These are phyloP conservation scores for Temnothorax curvispinosus DNA, from an alignment of 1,140 invertebrate genomes.

Conservation along the genomic window DNA sequence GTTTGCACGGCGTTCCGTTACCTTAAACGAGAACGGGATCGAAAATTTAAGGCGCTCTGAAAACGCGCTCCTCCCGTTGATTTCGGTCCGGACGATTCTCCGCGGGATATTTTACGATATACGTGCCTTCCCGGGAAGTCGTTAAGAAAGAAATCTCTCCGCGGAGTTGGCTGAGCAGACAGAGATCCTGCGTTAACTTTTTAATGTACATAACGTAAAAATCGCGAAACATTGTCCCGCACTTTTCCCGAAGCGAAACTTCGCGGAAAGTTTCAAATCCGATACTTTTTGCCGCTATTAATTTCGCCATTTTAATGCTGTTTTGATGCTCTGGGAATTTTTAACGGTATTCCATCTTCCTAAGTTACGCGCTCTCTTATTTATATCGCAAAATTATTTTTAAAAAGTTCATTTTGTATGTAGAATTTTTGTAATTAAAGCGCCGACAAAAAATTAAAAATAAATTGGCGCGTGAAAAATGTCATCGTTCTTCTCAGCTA, in stretches of 20 bases:
- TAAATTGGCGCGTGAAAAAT: neutral
- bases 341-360: neutral
- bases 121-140: constrained; percentile 36
- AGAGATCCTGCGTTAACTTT: constrained; percentile 68
- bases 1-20: neutral
- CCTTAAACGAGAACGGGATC: neutral
- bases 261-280: neutral
- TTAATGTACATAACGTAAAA: constrained; percentile 49
- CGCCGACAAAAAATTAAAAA: neutral
- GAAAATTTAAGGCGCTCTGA: neutral
- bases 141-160: constrained; percentile 66
- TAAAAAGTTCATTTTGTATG: neutral
- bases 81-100: constrained; percentile 20
- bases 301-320: neutral
- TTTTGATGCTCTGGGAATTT: neutral
- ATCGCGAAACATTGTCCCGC: constrained; percentile 28
- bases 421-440: constrained; percentile 3
- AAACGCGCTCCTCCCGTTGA: neutral
- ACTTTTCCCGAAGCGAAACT: constrained; percentile 22
- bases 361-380: neutral
- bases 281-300: constrained; percentile 12
- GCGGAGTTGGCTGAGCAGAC: constrained; percentile 54
- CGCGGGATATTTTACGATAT: constrained; percentile 42
- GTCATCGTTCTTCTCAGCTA: no score
- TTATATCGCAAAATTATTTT: neutral